phyloP scores from a whole-genome alignment of 2,113 vertebrate species.

The Trinectes maculatus region DNA sequence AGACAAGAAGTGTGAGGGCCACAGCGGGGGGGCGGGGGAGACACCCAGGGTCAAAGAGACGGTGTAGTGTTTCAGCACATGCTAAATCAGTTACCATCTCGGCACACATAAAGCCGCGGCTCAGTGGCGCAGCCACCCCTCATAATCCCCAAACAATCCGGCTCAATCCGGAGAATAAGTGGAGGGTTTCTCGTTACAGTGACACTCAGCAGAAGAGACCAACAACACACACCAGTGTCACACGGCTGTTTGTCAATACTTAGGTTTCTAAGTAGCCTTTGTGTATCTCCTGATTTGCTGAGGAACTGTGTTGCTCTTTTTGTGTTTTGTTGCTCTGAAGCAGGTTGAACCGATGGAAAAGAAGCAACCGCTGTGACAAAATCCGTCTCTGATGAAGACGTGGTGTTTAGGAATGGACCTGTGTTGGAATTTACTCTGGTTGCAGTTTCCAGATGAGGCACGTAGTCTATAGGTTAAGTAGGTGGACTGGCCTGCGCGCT shows the following conservation, averaged over 20 bases:
- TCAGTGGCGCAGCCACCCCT: conserved; percentile 67
- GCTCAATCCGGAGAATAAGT: conserved; percentile 77
- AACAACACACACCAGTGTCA: conserved; percentile 23
- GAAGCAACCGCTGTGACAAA: background rate
- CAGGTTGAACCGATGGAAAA: conserved; percentile 10
- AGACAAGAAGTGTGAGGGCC: conserved; percentile 76
- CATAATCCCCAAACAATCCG: conserved; percentile 82
- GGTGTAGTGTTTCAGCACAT: conserved; percentile 84
- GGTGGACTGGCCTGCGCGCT: conserved; percentile 44
- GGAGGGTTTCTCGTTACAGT: conserved; percentile 75
- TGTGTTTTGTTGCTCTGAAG: conserved; percentile 11
- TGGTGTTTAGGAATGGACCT: conserved; percentile 21
- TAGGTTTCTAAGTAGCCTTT: conserved; percentile 44
- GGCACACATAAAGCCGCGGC: conserved; percentile 69
- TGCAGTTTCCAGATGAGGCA: conserved; percentile 37
- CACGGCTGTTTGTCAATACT: conserved; percentile 45
- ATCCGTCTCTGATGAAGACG: conserved; percentile 2
- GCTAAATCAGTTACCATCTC: conserved; percentile 83
- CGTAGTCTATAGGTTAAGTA: conserved; percentile 62
- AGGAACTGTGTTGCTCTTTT: conserved; percentile 29
- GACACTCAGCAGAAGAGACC: conserved; percentile 56
- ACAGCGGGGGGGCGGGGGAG: conserved; percentile 71
- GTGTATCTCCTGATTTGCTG: conserved; percentile 54
- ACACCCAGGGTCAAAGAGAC: conserved; percentile 80
- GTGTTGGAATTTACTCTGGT: conserved; percentile 26